Percentiles rank a stretch among this genome's conserved stretches.
phyloP scores from a whole-genome alignment of 2,888 invertebrate genomes.

The Agonopterix alstromeriana region DNA sequence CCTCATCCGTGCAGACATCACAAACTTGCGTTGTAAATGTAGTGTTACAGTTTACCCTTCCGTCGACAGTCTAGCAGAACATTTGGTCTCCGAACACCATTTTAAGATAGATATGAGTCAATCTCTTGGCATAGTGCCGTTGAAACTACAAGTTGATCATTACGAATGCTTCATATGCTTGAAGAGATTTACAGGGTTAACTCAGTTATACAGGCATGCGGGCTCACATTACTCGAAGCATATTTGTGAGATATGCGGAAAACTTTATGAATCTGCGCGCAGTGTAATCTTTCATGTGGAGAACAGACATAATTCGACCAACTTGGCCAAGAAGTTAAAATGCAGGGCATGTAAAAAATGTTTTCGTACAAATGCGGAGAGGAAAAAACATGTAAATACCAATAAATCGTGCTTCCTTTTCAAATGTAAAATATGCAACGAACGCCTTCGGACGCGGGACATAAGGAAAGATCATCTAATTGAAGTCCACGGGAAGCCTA shows the following conservation, averaged over 20 bases:
- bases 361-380: conserved; percentile 10
- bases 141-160: not conserved
- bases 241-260: conserved; percentile 16
- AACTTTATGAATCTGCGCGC: conserved; percentile 7
- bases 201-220: conserved; percentile 13
- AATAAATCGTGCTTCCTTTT: conserved; percentile 15
- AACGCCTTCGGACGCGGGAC: conserved; percentile 19
- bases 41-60: conserved; percentile 6
- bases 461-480: conserved; percentile 17
- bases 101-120: conserved; percentile 6
- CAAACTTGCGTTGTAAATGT: conserved; percentile 11
- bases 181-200: conserved; percentile 6
- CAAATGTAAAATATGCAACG: conserved; percentile 17
- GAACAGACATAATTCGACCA: not conserved
- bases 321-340: not conserved
- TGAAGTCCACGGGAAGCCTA: conserved; percentile 16
- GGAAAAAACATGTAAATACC: conserved; percentile 18
- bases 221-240: conserved; percentile 10
- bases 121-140: conserved; percentile 1
- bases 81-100: conserved; percentile 7
- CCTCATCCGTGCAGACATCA: conserved; percentile 10
- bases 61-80: conserved; percentile 8
- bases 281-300: conserved; percentile 4
- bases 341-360: not conserved
- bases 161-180: conserved; percentile 4